Evolutionary conservation across 2,113 vertebrate species (phyloP), one percentile per base, ranked within the genome.

Genomic region (Epinephelus moara): DNA sequence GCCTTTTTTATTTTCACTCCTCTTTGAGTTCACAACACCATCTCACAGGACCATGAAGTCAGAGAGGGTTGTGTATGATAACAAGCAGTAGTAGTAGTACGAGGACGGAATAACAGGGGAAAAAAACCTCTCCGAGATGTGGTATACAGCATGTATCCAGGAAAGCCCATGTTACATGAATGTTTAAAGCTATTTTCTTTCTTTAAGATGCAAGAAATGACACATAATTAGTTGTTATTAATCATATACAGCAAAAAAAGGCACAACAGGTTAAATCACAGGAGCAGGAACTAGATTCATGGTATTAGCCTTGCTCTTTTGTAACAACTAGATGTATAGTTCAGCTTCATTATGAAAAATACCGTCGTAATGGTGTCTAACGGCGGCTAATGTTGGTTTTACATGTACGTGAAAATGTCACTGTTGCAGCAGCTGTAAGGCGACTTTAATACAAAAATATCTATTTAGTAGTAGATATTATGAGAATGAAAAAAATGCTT

Each of bases 11-110:
- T 33, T 75, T 78, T 49, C 40, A 27, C 53, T 27, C 47, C n/a
- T 42, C 21, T 45, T 61, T 75, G 25, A 85, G 40, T 55, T 75
- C 10, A 30, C 33, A 60, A 79, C 17, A 57, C n/a, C 45, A 19
- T 55, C 4, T 42, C 7, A 40, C 12, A 42, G 55, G 3, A 40
- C 11, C 53, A 67, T 45, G 4, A 62, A 60, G 55, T 50, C 23
- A 3, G 64, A 47, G 45, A 5, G 8, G 23, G 14, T 25, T 17
- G 47, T 14, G 49, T 18, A 11, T 64, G 14, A n/a, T 14, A 42
- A 62, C 9, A 27, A 25, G n/a, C 52, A 40, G 10, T 13, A 13
- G 60, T 42, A 1, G 25, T 8, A 4, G 3, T 40, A 9, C 18
- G 11, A 19, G n/a, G 33, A 23, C 9, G 15, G 21, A 52, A 18